Conservation (phyloP, 2,113 vertebrate genomes). For the Myanophis thanlyinensis region DNA sequence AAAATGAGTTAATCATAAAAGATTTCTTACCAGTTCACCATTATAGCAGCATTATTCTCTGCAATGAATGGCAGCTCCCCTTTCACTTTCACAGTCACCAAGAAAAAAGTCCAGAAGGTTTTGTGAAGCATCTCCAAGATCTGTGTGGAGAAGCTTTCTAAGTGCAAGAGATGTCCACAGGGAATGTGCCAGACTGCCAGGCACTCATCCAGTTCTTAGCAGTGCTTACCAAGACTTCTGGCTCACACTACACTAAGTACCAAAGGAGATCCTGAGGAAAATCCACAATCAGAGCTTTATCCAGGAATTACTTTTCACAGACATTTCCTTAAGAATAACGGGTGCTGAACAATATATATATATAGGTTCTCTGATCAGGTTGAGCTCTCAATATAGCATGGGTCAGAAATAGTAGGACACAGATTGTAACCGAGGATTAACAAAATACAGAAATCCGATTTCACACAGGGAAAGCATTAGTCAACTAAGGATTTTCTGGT, state of each 20-base stretch:
- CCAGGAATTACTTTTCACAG: constrained; percentile 9
- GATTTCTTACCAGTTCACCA: constrained; percentile 91
- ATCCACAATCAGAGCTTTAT: constrained; percentile 58
- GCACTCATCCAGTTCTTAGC: constrained; percentile 22
- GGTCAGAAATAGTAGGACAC: constrained; percentile 78
- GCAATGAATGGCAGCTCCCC: constrained; percentile 89
- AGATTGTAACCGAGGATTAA: constrained; percentile 94
- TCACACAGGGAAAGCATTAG: constrained; percentile 83
- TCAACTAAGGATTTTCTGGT: constrained; percentile 83
- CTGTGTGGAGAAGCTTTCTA: background rate
- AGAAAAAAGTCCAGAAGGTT: constrained; percentile 82
- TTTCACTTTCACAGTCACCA: constrained; percentile 75
- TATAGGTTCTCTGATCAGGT: constrained; percentile 66
- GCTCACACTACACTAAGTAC: constrained; percentile 2
- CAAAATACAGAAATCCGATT: constrained; percentile 91
- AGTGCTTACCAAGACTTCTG: constrained; percentile 20
- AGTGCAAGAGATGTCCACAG: constrained; percentile 20
- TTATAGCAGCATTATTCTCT: constrained; percentile 89
- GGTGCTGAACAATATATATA: constrained; percentile 1
- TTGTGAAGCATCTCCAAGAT: constrained; percentile 60
- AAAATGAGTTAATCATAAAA: constrained; percentile 18
- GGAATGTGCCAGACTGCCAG: constrained; percentile 41
- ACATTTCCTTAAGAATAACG: constrained; percentile 33
- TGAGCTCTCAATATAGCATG: constrained; percentile 70
- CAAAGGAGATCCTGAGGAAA: constrained; percentile 2